Evolutionary conservation across 2,113 vertebrate species (phyloP).

Genomic region (Oreotrochilus melanogaster): DNA sequence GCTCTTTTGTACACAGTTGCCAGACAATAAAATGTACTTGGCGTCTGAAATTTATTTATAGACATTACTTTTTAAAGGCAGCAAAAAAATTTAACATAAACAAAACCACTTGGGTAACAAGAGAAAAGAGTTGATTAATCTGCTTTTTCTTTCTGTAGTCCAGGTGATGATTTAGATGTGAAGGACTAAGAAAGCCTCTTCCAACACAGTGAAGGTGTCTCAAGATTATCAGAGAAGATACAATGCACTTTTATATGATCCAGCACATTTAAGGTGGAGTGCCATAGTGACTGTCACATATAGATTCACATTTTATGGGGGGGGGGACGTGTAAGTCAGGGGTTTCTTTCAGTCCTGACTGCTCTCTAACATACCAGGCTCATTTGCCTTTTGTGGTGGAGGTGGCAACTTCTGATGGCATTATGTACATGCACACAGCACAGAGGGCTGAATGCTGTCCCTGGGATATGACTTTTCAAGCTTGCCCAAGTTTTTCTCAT

Average conservation of each 20-base stretch:
- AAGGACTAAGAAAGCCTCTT: background rate
- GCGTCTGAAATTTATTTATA: background rate
- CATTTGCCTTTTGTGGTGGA: background rate
- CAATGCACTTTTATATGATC: background rate
- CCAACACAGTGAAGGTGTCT: background rate
- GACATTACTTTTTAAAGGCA: background rate
- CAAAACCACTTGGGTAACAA: background rate
- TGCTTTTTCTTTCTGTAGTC: background rate
- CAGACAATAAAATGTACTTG: background rate
- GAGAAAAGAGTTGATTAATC: background rate
- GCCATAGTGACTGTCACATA: background rate
- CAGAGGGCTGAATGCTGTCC: background rate
- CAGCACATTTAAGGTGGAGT: background rate
- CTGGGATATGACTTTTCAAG: slow-evolving; percentile 27
- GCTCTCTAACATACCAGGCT: background rate
- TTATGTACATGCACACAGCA: background rate
- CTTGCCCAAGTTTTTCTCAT: slow-evolving; percentile 61
- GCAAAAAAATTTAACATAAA: background rate
- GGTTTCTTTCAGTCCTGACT: background rate
- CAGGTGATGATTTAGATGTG: background rate
- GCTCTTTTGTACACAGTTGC: background rate
- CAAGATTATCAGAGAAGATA: background rate
- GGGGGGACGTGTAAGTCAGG: background rate
- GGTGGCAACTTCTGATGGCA: background rate
- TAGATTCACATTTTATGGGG: background rate